Base-by-base conservation (phyloP, 2,113 vertebrate species). In the Microtus oregoni region DNA sequence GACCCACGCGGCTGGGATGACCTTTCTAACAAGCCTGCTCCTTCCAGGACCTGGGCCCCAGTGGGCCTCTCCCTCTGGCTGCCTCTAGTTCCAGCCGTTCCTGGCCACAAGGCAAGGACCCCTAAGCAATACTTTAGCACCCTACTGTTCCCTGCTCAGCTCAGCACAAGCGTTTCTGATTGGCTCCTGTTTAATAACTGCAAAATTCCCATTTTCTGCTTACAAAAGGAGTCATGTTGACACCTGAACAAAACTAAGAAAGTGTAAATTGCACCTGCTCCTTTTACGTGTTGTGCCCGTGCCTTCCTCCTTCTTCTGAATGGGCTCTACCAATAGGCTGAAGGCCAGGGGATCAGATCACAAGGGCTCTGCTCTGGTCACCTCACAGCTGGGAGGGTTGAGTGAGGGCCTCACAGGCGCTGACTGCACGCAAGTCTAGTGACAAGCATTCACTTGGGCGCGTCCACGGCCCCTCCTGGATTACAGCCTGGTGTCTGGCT, bases 141-240 rank as follows among this genome's bases (percentile, higher is more conserved):
- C 35, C 26, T 65, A 47, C 79, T 11, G 10, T 30, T 63, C 50
- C 35, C 26, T 58, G 55, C 79, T 11, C 83, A 32, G 72, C 35
- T 70, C 47, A 81, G 81, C 78, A 32, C 20, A n/a, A 73, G 44
- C 63, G n/a, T 38, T 72, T 61, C 52, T 78, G 63, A 83, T 22
- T 93, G 94, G 75, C 38, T 77, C 55, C 38, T 72, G 91, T 88
- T 94, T 52, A 86, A 44, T 75, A 86, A 93, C 47, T 68, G 24
- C 15, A 38, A 86, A 92, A 55, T 75, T 78, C 81, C 52, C 70
- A 70, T 94, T 68, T 79, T 7, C 72, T 44, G 12, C 55, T 67
- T 93, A 83, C 20, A 68, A 41, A 67, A 94, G 72, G 73, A 70
- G 75, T 55, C 41, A 35, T 63, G 58, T 73, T 1, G 1, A 81